phyloP scores from a whole-genome alignment of 1,140 invertebrate genomes.

The Drosophila kanapiae region DNA sequence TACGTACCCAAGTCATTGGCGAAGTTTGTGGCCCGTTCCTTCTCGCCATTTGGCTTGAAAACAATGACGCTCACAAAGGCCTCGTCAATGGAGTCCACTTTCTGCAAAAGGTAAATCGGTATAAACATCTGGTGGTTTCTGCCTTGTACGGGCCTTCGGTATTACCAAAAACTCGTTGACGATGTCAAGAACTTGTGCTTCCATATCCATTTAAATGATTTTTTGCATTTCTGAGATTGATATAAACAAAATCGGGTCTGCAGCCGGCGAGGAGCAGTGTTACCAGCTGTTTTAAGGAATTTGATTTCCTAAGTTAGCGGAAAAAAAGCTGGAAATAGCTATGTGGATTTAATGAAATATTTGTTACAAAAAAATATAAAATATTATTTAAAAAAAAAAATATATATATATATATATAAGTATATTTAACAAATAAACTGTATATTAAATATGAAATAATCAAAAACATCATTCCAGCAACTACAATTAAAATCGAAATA shows the following conservation, averaged over 20 bases:
- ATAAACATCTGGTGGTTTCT: not conserved
- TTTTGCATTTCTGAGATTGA: conserved; percentile 39
- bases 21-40: conserved; percentile 88
- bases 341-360: not conserved
- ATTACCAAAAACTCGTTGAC: conserved; percentile 79
- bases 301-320: not conserved
- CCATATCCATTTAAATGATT: conserved; percentile 59
- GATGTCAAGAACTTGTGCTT: conserved; percentile 72
- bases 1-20: conserved; percentile 87
- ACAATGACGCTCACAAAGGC: conserved; percentile 94
- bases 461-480: too few relatives aligned
- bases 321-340: not conserved
- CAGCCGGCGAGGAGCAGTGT: conserved; percentile 13
- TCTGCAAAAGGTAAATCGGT: conserved; percentile 85
- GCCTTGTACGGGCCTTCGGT: not conserved
- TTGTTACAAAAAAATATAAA: not conserved
- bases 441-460: too few relatives aligned
- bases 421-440: too few relatives aligned
- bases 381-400: too few relatives aligned
- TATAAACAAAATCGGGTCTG: conserved; percentile 55
- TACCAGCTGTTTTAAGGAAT: not conserved
- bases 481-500: too few relatives aligned
- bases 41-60: conserved; percentile 89
- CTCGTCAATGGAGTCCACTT: conserved; percentile 93
- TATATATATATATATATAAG: too few relatives aligned